Conservation (phyloP, 2,113 vertebrate species). For the Brachypteracias leptosomus region DNA sequence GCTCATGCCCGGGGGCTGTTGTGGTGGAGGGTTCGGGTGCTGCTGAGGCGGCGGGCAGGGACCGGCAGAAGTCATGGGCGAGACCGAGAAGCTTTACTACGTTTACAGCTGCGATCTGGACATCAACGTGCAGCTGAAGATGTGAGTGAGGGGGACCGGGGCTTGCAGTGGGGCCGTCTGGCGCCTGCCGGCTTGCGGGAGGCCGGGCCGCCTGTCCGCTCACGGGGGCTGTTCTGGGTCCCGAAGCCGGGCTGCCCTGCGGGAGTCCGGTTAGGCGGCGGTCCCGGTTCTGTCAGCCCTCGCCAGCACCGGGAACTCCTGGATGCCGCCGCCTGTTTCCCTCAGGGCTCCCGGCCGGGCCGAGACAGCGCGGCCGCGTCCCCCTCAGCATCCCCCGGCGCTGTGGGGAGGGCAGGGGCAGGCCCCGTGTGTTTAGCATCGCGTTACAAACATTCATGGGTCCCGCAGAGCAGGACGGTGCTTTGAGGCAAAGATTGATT, state of each 20-base stretch:
- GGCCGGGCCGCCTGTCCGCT: too few species aligned
- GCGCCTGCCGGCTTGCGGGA: neutral
- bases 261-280: neutral
- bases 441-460: rapidly evolving
- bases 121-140: conserved; percentile 96
- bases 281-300: neutral
- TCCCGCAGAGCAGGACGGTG: neutral
- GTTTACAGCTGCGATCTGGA: conserved; percentile 96
- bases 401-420: too few species aligned
- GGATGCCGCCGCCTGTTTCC: neutral
- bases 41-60: neutral
- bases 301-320: too few species aligned
- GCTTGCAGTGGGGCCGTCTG: neutral
- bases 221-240: neutral
- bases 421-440: rapidly evolving
- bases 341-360: neutral
- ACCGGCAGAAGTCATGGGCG: conserved; percentile 65
- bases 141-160: conserved; percentile 78
- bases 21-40: neutral
- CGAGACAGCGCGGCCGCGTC: neutral
- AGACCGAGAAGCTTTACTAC: conserved; percentile 91
- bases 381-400: neutral
- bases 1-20: rapidly evolving
- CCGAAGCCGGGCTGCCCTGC: too few species aligned
- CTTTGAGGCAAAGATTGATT: rapidly evolving